A percentile compares a stretch with the other conserved stretches of the same genome.
These are phyloP conservation scores for Cinclus mexicanus DNA, from an alignment of 2,113 vertebrate genomes.

Conservation along the genomic window DNA sequence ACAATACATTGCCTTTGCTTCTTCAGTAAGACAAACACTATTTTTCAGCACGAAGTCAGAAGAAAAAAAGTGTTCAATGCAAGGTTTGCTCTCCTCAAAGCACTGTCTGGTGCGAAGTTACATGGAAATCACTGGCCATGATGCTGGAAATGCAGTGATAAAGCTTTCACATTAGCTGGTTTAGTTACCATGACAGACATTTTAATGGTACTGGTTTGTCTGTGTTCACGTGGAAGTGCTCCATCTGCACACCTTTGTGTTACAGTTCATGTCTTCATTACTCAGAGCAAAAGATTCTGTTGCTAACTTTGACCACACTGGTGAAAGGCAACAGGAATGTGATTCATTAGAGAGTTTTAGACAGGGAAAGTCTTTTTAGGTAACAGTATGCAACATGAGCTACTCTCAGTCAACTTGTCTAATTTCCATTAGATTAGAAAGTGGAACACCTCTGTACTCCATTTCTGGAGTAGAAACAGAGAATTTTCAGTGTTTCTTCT, in stretches of 20 bases:
- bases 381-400: neutral
- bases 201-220: neutral
- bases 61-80: neutral
- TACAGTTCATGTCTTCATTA: neutral
- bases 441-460: neutral
- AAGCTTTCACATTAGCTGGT: neutral
- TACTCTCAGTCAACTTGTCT: neutral
- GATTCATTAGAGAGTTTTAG: neutral
- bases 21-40: neutral
- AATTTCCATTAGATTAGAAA: neutral
- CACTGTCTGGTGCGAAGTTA: neutral
- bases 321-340: neutral
- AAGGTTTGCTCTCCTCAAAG: neutral
- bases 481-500: neutral
- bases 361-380: neutral
- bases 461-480: neutral
- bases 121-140: neutral
- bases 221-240: neutral
- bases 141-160: neutral
- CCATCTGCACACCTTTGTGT: neutral
- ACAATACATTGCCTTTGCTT: neutral
- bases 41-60: neutral
- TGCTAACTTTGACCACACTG: neutral
- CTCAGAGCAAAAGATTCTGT: neutral
- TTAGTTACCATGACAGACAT: neutral